Conservation (phyloP, 1,140 invertebrate species). For the Cydia pomonella region DNA sequence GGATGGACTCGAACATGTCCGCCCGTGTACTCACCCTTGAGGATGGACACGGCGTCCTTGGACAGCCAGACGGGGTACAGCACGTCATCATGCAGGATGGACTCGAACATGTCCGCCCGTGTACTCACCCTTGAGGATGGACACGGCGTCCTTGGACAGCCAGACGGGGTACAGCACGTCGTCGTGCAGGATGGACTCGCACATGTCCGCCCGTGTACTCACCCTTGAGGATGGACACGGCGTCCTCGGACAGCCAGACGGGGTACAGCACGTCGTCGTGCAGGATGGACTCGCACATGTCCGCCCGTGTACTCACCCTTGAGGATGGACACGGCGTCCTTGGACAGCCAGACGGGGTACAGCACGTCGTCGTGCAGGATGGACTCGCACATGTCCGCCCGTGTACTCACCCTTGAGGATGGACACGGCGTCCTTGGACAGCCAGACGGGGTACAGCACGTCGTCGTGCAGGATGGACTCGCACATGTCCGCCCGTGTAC, state of each 20-base stretch:
- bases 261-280: too few relatives aligned
- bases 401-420: conserved; percentile 93
- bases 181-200: too few relatives aligned
- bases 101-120: too few relatives aligned
- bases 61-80: conserved; percentile 98
- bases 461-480: too few relatives aligned
- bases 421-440: conserved; percentile 96
- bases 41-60: conserved; percentile 97
- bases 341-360: conserved; percentile 98
- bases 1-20: conserved; percentile 97
- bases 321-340: conserved; percentile 98
- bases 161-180: conserved; percentile 99
- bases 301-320: conserved; percentile 94
- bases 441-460: conserved; percentile 98
- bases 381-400: too few relatives aligned
- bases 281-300: too few relatives aligned
- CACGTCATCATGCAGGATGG: too few relatives aligned
- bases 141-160: conserved; percentile 97
- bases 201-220: too few relatives aligned
- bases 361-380: too few relatives aligned
- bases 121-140: conserved; percentile 95
- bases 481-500: too few relatives aligned
- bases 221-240: too few relatives aligned
- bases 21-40: conserved; percentile 96
- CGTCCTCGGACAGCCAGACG: too few relatives aligned